Base-by-base conservation (phyloP, 2,888 invertebrate species). In the Cremastinae sp. region DNA sequence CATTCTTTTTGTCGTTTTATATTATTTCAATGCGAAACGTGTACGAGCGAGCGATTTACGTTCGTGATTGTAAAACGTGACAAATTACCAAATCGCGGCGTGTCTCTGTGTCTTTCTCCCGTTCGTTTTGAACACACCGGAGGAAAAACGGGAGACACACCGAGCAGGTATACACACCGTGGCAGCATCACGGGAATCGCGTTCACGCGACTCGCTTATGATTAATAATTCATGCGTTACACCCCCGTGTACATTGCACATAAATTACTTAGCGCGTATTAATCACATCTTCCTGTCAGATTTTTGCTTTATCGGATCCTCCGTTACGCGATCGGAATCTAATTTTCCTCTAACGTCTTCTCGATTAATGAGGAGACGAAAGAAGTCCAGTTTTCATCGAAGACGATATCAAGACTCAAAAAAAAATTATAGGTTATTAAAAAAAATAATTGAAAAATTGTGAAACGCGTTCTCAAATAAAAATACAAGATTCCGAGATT, bases 151-250 rank as follows among this genome's bases (percentile, higher is more conserved):
- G 49, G 43, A 28, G 14, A 41, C 12, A 45, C 12, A n/a, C 22
- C 22, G 51, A 64, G 38, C 49, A 38, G 51, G 10, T 43, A 45
- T 41, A 34, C 43, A n/a, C n/a, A n/a, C n/a, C n/a, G 54, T 58
- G 16, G 41, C 53, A 51, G 41, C 45, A 51, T 73, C 69, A 49
- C 58, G 45, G 53, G 43, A 38, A 41, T 70, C 12, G 59, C 28
- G 66, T 36, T 49, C 38, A 22, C 47, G 22, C 38, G 47, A 62
- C 56, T 71, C 72, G 54, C 62, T 79, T 81, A 81, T 16, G 47
- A 84, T 84, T 82, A 84, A 83, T 83, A 84, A 85, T 84, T 81
- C 79, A 84, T 80, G 80, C 74, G 79, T 78, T 78, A 77, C 54
- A 59, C 69, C 45, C 36, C 10, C 10, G 14, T 47, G 12, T 45